phyloP scores from a whole-genome alignment of 2,113 vertebrate species.

The Cynocephalus volans region DNA sequence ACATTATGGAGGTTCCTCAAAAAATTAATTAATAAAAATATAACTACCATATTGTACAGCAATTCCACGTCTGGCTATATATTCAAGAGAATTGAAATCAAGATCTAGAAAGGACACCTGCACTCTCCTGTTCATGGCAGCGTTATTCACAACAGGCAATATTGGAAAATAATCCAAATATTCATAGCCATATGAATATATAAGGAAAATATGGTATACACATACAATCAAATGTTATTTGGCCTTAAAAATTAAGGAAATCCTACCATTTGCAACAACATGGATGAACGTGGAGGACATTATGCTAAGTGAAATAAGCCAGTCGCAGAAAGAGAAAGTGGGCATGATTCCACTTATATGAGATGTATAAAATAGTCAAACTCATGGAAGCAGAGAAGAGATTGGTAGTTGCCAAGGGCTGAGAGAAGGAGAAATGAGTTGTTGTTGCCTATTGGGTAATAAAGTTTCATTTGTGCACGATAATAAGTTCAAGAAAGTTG shows the following conservation, averaged over 20 bases:
- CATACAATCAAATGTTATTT: background rate
- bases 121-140: background rate
- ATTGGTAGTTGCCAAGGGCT: background rate
- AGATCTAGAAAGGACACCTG: background rate
- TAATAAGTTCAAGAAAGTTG: background rate
- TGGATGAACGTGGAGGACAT: background rate
- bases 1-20: background rate
- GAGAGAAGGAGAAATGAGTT: background rate
- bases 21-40: background rate
- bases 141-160: background rate
- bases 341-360: background rate
- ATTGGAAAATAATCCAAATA: background rate
- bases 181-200: background rate
- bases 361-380: background rate
- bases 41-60: background rate
- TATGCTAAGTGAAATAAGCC: background rate
- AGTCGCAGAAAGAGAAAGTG: background rate
- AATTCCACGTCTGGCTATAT: background rate
- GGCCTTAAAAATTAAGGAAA: background rate
- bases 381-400: background rate
- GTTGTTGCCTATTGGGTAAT: background rate
- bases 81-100: background rate
- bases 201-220: background rate
- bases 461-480: background rate
- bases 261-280: background rate